A percentile compares a stretch with the other conserved stretches of the same genome.
These are phyloP conservation scores for Torymus texanus DNA, from an alignment of 2,888 invertebrate species.

Conservation along the genomic window DNA sequence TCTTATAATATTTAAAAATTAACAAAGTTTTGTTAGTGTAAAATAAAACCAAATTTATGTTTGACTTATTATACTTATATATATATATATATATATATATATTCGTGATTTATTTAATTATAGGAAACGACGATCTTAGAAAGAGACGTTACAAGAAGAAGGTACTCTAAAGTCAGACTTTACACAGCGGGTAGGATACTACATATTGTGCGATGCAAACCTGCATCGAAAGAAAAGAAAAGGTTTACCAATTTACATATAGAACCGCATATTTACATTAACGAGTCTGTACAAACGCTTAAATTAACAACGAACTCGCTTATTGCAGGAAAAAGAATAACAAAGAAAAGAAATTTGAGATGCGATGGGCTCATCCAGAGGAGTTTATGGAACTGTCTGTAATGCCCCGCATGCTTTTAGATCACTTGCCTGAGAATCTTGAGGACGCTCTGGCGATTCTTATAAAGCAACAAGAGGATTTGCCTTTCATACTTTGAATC, in stretches of 20 bases:
- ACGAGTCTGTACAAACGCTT: constrained; percentile 7
- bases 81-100: no score
- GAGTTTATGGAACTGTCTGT: constrained; percentile 89
- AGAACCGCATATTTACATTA: constrained; percentile 25
- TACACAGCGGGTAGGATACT: constrained; percentile 89
- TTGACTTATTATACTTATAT: constrained; percentile 7
- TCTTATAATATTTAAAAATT: no score
- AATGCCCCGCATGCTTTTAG: constrained; percentile 89
- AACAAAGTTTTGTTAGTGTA: not conserved
- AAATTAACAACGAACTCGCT: constrained; percentile 9
- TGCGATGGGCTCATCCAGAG: constrained; percentile 88
- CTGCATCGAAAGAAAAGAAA: constrained; percentile 75
- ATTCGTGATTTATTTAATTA: not conserved
- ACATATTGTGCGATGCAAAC: constrained; percentile 85
- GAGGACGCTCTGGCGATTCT: constrained; percentile 82
- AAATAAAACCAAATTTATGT: not conserved
- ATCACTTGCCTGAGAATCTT: constrained; percentile 90
- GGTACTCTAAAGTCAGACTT: constrained; percentile 83
- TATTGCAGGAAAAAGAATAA: constrained; percentile 75
- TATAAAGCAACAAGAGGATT: constrained; percentile 74
- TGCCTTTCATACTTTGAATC: constrained; percentile 62
- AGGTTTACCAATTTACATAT: constrained; percentile 43
- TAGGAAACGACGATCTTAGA: constrained; percentile 82
- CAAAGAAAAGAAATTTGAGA: constrained; percentile 80
- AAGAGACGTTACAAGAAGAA: constrained; percentile 81